Conservation (phyloP, 2,797 vertebrate species). For the Thamnophis elegans region DNA sequence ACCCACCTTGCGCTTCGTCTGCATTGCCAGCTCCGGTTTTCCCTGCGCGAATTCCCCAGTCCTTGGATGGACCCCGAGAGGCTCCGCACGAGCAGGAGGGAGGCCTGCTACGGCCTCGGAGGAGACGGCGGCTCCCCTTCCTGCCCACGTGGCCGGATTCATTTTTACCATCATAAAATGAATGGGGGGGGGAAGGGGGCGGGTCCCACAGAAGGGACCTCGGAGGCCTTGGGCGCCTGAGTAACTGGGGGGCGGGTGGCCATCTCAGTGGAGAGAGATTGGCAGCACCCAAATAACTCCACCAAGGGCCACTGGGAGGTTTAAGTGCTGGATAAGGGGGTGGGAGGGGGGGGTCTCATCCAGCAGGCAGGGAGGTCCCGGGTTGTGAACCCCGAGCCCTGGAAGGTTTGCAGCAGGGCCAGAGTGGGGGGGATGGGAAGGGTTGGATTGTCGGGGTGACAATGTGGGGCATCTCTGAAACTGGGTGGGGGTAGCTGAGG, state of each 20-base stretch:
- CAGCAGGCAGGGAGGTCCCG: not conserved
- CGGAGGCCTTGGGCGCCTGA: not conserved
- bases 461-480: not conserved
- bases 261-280: not conserved
- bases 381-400: not conserved
- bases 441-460: too few relatives aligned
- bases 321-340: not conserved
- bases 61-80: not conserved
- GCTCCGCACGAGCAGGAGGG: not conserved
- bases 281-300: not conserved
- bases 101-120: accelerated
- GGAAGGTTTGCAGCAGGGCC: not conserved
- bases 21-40: not conserved
- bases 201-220: not conserved
- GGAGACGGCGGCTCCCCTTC: not conserved
- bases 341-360: not conserved
- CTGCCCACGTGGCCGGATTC: accelerated
- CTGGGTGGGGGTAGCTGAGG: not conserved
- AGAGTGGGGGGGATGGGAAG: not conserved
- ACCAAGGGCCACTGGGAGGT: not conserved
- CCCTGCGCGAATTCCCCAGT: not conserved
- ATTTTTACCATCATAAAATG: not conserved
- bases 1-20: not conserved
- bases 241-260: not conserved
- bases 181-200: not conserved